phyloP scores from a whole-genome alignment of 2,888 invertebrate species.

The Trachelus tabidus region DNA sequence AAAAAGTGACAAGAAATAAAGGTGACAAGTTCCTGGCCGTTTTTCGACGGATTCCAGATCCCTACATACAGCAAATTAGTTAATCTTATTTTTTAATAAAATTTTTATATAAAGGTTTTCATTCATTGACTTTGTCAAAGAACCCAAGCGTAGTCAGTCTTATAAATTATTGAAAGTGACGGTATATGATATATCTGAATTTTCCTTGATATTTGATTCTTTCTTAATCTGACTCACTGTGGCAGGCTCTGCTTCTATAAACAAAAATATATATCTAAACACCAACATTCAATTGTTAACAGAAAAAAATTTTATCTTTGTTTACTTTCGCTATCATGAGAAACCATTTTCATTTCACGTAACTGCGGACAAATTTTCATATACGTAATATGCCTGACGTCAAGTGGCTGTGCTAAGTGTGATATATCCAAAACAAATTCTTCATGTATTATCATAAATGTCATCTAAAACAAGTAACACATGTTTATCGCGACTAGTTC shows the following conservation, averaged over 20 bases:
- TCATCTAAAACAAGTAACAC: conserved; percentile 39
- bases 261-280: neutral
- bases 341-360: neutral
- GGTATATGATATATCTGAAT: neutral
- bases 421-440: conserved; percentile 44
- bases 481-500: neutral
- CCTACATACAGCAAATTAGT: conserved; percentile 44
- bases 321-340: neutral
- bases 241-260: neutral
- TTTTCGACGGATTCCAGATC: conserved; percentile 77
- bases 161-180: neutral
- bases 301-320: neutral
- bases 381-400: conserved; percentile 43
- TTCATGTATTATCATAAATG: conserved; percentile 49
- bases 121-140: neutral
- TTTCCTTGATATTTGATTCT: neutral
- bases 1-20: conserved; percentile 95
- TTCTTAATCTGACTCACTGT: neutral
- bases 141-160: neutral
- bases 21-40: conserved; percentile 95
- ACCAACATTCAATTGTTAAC: neutral
- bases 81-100: conserved; percentile 13
- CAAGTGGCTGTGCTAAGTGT: conserved; percentile 43
- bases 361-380: conserved; percentile 25
- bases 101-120: neutral